Percentiles rank a stretch among this genome's conserved stretches.
phyloP scores from a whole-genome alignment of 2,113 vertebrate genomes.

The Peromyscus californicus region DNA sequence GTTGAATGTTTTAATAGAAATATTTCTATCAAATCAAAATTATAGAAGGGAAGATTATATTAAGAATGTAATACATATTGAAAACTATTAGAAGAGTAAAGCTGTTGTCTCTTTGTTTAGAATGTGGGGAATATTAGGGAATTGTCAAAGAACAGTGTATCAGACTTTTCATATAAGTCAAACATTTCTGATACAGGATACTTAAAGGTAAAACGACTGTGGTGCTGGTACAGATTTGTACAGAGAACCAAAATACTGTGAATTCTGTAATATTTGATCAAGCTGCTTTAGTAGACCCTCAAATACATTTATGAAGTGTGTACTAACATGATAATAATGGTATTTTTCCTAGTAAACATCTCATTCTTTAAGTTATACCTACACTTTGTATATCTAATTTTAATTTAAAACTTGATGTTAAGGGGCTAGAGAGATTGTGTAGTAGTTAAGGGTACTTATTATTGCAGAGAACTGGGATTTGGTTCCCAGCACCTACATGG shows the following conservation, averaged over 20 bases:
- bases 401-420: constrained; percentile 46
- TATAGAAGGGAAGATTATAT: constrained; percentile 29
- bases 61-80: background rate
- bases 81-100: background rate
- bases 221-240: background rate
- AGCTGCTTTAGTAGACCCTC: background rate
- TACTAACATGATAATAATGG: background rate
- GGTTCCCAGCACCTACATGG: background rate
- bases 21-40: constrained; percentile 53
- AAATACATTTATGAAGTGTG: constrained; percentile 40
- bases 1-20: constrained; percentile 11
- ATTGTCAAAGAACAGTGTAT: background rate
- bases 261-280: background rate
- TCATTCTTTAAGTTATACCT: constrained; percentile 17
- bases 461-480: background rate
- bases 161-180: background rate
- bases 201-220: background rate
- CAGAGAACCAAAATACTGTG: constrained; percentile 7
- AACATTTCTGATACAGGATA: constrained; percentile 39
- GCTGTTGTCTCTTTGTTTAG: background rate
- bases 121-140: background rate
- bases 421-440: background rate
- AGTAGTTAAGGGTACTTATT: background rate
- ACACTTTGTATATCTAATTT: constrained; percentile 5
- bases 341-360: background rate